phyloP scores from a whole-genome alignment of 2,113 vertebrate genomes.

The Zosterops japonicus region DNA sequence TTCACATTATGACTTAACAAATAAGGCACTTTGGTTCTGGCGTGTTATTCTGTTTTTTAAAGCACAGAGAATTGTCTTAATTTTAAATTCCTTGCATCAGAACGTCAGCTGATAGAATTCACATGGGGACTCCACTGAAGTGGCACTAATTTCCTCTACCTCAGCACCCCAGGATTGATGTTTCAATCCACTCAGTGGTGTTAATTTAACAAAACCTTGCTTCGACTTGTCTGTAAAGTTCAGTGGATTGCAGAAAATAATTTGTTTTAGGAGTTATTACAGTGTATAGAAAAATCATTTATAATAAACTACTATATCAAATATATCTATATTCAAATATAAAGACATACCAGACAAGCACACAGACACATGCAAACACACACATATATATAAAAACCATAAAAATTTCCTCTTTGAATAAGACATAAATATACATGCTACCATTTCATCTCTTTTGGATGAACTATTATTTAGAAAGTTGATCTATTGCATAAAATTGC shows the following conservation, averaged over 20 bases:
- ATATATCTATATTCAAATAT: background rate
- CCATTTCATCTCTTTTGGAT: background rate
- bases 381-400: background rate
- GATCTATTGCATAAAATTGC: background rate
- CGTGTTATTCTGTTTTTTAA: background rate
- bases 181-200: background rate
- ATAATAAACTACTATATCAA: background rate
- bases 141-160: background rate
- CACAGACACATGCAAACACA: background rate
- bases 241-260: background rate
- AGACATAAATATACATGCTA: background rate
- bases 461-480: constrained; percentile 9
- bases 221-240: background rate
- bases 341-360: background rate
- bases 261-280: background rate
- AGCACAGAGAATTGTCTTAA: background rate
- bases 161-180: background rate
- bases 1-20: background rate
- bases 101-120: background rate
- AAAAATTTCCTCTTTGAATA: background rate
- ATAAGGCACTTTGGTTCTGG: background rate
- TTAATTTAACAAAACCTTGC: background rate
- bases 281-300: background rate
- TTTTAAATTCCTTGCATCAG: background rate
- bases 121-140: background rate